These are phyloP conservation scores for Fratercula arctica DNA, from an alignment of 2,797 vertebrate genomes.

Conservation along the genomic window DNA sequence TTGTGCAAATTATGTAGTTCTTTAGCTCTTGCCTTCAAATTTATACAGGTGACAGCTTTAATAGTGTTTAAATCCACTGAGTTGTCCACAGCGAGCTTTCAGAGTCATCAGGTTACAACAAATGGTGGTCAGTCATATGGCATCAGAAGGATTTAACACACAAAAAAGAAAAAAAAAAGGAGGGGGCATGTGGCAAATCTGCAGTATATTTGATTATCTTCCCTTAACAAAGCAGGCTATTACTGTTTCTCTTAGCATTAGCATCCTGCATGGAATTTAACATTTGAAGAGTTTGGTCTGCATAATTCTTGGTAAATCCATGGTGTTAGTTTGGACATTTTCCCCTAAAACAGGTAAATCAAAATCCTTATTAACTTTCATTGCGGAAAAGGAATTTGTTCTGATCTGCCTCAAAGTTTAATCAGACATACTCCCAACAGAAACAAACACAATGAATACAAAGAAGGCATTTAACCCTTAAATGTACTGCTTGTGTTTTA, in stretches of 20 bases:
- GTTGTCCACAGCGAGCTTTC: not conserved
- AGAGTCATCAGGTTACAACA: not conserved
- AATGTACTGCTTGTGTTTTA: not conserved
- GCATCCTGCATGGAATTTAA: not conserved
- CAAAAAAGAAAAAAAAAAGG: not conserved
- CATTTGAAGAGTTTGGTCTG: not conserved
- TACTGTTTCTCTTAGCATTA: not conserved
- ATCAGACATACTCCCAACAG: not conserved
- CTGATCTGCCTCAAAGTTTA: not conserved
- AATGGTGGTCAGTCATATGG: not conserved
- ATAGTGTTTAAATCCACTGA: not conserved
- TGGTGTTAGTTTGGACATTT: not conserved
- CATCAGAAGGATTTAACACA: not conserved
- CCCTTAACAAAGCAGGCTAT: not conserved
- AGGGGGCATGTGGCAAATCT: not conserved
- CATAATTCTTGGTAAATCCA: not conserved
- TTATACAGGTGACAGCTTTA: not conserved
- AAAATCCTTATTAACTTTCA: not conserved
- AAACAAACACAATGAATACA: not conserved
- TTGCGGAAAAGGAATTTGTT: not conserved
- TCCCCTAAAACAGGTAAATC: not conserved
- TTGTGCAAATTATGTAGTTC: not conserved
- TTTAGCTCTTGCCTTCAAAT: not conserved
- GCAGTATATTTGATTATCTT: not conserved
- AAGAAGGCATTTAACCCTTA: not conserved